A percentile compares a stretch with the other conserved stretches of the same genome.
These are phyloP conservation scores for Poliocrania exsul DNA, from an alignment of 2,797 vertebrate genomes.

Conservation along the genomic window DNA sequence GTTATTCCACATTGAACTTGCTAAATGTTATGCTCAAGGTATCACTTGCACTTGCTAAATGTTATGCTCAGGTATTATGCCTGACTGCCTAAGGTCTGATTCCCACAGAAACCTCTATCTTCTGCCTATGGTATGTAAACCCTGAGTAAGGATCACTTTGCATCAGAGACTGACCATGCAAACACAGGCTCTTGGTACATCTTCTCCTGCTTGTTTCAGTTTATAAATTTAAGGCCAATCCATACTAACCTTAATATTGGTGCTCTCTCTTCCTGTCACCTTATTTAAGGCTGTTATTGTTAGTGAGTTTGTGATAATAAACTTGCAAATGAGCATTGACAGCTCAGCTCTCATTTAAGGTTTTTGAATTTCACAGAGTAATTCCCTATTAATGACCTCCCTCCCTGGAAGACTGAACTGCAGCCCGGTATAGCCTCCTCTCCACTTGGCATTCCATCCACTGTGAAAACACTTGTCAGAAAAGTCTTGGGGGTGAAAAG, in stretches of 20 bases:
- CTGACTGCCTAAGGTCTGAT: neutral
- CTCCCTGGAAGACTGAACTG: neutral
- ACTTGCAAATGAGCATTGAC: neutral
- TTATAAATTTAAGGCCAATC: neutral
- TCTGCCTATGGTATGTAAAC: neutral
- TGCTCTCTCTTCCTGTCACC: neutral
- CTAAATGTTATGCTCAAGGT: neutral
- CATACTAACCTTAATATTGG: neutral
- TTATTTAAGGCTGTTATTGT: neutral
- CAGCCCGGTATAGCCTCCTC: neutral
- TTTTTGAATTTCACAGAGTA: neutral
- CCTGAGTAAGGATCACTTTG: neutral
- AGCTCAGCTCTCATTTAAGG: neutral
- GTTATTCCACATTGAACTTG: neutral
- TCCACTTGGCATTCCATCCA: neutral
- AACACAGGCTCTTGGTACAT: neutral
- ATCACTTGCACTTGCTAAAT: neutral
- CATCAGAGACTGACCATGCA: neutral
- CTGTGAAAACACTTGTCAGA: neutral
- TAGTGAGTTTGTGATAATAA: neutral
- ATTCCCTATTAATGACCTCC: neutral
- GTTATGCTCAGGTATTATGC: neutral
- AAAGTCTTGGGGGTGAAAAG: fast-evolving
- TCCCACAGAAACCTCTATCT: neutral
- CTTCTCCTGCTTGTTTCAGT: neutral